Evolutionary conservation across 2,113 vertebrate genomes (phyloP), one percentile per base, ranked within the genome.

Genomic region (Alethe diademata): DNA sequence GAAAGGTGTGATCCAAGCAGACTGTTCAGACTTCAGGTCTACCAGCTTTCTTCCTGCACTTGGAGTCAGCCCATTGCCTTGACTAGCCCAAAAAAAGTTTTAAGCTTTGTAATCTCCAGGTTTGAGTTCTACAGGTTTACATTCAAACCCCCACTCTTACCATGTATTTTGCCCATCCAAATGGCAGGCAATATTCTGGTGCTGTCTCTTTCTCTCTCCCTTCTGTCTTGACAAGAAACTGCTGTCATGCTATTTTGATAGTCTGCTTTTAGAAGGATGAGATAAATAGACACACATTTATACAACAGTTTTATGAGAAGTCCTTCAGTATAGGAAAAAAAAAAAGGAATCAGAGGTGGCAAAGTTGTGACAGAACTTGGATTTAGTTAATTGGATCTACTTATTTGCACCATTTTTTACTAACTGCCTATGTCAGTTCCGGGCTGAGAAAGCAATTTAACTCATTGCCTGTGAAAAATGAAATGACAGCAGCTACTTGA

Each of bases 351-450:
- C 4, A 0, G 67, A 74, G 6, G 24, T 78, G 60, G 42, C 47
- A 81, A 70, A 3, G 8, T 71, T 94, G 91, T 93, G 94, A 74
- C 56, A 90, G 60, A 93, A 48, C 4, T 8, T 20, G 83, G 91
- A 71, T 88, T 62, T 54, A 84, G 38, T 94, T 96, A 97, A 96
- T 95, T 84, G 92, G 88, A 92, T 94, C 79, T 93, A 73, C 26
- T 33, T 84, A 42, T 78, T 64, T 67, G 58, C 67, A 71, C 26
- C 35, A 45, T 67, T 85, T 86, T 88, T 73, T 78, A 14, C 91
- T 86, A 47, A 78, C 64, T 78, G 94, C 56, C 42, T 58, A 17
- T 88, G 82, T 91, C 64, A 66, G 35, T 91, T 33, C 38, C 4
- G 5, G 88, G 38, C 67, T 78, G 56, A 58, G 60, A 90, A 83